Evolutionary conservation across 2,888 invertebrate genomes (phyloP).

Genomic region (Cistogaster globosa): DNA sequence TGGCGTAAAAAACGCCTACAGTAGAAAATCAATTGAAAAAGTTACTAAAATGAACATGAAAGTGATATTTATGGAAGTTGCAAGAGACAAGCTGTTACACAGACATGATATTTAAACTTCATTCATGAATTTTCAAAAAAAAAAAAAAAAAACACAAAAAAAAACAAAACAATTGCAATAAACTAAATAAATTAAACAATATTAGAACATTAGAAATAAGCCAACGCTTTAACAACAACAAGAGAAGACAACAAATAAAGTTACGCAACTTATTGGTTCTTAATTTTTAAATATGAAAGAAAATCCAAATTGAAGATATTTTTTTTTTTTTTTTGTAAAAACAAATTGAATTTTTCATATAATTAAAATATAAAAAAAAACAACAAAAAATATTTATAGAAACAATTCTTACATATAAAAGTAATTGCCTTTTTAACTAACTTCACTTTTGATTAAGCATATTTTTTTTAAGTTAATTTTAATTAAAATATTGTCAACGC

Average conservation of each 20-base stretch:
- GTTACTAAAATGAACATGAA: constrained; percentile 42
- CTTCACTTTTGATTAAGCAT: constrained; percentile 31
- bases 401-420: neutral
- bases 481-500: constrained; percentile 70
- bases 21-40: constrained; percentile 57
- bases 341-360: constrained; percentile 3
- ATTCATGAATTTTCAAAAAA: constrained; percentile 61
- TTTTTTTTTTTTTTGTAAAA: neutral
- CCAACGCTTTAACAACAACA: constrained; percentile 55
- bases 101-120: constrained; percentile 62
- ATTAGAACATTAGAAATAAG: constrained; percentile 33
- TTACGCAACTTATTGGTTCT: constrained; percentile 14
- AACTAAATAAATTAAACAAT: constrained; percentile 9
- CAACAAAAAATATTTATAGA: neutral
- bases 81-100: constrained; percentile 40
- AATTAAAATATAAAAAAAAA: neutral
- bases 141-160: constrained; percentile 7
- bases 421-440: neutral
- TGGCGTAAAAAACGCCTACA: constrained; percentile 61
- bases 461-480: constrained; percentile 34
- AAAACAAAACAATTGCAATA: too few species aligned
- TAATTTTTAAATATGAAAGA: neutral
- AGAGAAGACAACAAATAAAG: constrained; percentile 9
- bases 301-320: neutral
- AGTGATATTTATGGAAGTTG: constrained; percentile 44